Percentiles rank a stretch among this genome's conserved stretches.
These are phyloP conservation scores for Colossoma macropomum DNA, from an alignment of 2,113 vertebrate genomes.

Conservation along the genomic window DNA sequence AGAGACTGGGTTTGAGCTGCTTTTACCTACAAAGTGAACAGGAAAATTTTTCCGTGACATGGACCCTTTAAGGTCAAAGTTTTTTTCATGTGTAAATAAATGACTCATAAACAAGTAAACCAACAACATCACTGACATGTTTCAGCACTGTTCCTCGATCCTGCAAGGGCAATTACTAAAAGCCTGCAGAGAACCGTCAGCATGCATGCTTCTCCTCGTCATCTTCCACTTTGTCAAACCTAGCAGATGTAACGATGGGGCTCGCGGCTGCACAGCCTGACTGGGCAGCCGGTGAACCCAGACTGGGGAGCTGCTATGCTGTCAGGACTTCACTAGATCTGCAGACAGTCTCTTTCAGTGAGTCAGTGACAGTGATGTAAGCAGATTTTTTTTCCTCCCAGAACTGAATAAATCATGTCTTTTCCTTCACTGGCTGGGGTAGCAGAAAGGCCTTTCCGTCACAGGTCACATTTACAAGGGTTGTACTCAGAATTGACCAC, in stretches of 20 bases:
- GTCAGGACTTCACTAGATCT: constrained; percentile 44
- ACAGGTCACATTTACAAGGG: constrained; percentile 51
- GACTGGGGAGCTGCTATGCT: constrained; percentile 28
- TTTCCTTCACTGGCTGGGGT: constrained; percentile 41
- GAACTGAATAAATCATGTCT: constrained; percentile 42
- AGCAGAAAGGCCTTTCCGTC: constrained; percentile 56
- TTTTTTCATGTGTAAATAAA: not conserved
- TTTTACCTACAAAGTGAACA: too few relatives aligned
- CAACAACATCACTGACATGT: not conserved
- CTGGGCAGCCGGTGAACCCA: constrained; percentile 45
- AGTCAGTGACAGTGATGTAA: constrained; percentile 47
- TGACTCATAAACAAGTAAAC: constrained; percentile 18
- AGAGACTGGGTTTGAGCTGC: too few relatives aligned
- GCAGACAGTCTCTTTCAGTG: constrained; percentile 33
- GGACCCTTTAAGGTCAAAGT: too few relatives aligned
- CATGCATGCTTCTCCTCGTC: constrained; percentile 32
- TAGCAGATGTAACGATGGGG: constrained; percentile 35
- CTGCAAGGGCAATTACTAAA: constrained; percentile 11
- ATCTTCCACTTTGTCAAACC: constrained; percentile 53
- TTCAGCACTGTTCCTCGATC: not conserved
- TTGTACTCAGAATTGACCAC: constrained; percentile 30
- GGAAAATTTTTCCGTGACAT: not conserved
- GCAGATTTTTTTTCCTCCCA: constrained; percentile 30
- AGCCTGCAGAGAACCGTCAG: constrained; percentile 37
- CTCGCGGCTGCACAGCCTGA: constrained; percentile 38